Conservation (phyloP, 1,140 invertebrate genomes). For the Planococcus citri region DNA sequence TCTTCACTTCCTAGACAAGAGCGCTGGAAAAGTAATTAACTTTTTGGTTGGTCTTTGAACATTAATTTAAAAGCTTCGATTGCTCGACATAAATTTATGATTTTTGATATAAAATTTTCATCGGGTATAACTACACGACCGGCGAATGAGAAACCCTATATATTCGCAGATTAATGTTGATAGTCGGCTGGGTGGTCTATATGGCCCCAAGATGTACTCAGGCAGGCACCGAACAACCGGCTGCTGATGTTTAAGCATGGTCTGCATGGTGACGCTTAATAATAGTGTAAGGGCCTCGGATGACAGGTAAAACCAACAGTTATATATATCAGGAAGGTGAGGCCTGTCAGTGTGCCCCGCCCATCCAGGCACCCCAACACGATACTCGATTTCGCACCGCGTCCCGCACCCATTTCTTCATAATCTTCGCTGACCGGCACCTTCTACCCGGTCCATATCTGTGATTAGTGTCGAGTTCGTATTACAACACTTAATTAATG, state of each 20-base stretch:
- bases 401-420: neutral
- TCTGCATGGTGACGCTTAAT: slow-evolving; percentile 14
- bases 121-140: too few species aligned
- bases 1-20: neutral
- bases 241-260: neutral
- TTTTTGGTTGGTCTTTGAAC: neutral
- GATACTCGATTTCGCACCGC: neutral
- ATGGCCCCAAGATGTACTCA: slow-evolving; percentile 16
- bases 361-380: slow-evolving; percentile 15
- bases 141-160: slow-evolving; percentile 6
- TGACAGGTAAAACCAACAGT: slow-evolving; percentile 20
- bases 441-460: neutral
- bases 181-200: slow-evolving; percentile 9
- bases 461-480: slow-evolving; percentile 17
- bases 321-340: slow-evolving; percentile 19
- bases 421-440: neutral
- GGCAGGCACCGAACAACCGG: slow-evolving; percentile 18
- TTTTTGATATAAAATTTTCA: too few species aligned
- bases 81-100: too few species aligned
- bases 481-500: slow-evolving; percentile 10
- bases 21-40: neutral
- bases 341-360: slow-evolving; percentile 12
- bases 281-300: slow-evolving; percentile 17
- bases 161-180: slow-evolving; percentile 13
- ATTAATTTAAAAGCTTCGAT: neutral